phyloP scores from a whole-genome alignment of 2,888 invertebrate species.

The Epicampocera succincta region DNA sequence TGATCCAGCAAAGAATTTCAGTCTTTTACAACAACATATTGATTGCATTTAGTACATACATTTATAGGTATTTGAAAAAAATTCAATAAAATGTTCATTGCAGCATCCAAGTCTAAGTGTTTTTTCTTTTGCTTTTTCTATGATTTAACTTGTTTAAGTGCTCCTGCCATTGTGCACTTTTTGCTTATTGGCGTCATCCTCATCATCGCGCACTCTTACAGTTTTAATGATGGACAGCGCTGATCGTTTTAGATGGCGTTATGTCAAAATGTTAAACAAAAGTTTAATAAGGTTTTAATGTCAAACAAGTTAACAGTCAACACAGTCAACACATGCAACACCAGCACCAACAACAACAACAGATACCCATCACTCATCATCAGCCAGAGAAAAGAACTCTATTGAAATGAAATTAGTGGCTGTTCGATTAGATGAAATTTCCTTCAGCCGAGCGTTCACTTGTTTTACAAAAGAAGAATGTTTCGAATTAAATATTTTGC shows the following conservation, averaged over 20 bases:
- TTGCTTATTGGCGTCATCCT: conserved; percentile 54
- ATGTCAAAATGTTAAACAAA: conserved; percentile 66
- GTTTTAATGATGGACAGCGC: conserved; percentile 62
- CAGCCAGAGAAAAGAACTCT: conserved; percentile 4
- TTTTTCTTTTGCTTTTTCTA: conserved; percentile 12
- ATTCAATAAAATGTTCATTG: conserved; percentile 37
- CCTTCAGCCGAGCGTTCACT: neutral
- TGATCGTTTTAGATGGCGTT: conserved; percentile 63
- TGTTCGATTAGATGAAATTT: conserved; percentile 10
- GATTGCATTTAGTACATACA: neutral
- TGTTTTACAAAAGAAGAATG: neutral
- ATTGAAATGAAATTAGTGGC: conserved; percentile 45
- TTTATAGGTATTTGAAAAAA: conserved; percentile 2
- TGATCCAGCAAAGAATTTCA: neutral
- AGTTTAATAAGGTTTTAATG: conserved; percentile 65
- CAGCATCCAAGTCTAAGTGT: conserved; percentile 25
- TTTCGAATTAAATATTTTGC: conserved; percentile 8
- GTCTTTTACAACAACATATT: conserved; percentile 3
- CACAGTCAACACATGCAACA: neutral
- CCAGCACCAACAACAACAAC: neutral
- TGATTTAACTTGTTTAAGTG: conserved; percentile 27
- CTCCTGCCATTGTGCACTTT: neutral
- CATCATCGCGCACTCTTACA: conserved; percentile 55
- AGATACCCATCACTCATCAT: conserved; percentile 47
- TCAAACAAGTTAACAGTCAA: conserved; percentile 57